Base-by-base conservation (phyloP, 2,113 vertebrate genomes). In the Oncorhynchus mykiss region DNA sequence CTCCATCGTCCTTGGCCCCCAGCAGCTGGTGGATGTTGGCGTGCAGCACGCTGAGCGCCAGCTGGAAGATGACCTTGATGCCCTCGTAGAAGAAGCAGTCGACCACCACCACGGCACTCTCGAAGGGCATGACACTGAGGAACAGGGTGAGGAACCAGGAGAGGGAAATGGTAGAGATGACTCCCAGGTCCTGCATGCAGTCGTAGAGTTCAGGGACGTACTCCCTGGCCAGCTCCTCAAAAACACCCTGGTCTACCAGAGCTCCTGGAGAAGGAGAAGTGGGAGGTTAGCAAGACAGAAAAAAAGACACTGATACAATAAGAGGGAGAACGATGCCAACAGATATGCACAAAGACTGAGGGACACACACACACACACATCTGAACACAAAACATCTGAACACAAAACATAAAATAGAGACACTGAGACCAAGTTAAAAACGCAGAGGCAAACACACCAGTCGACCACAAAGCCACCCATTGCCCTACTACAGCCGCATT, bases 71-170 rank as follows among this genome's bases (percentile, higher is more conserved):
- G 88, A 99, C 96, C 86, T 99, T 99, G 90, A 99, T 98, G 92
- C 98, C 98, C 90, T 99, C 98, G 77, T 95, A 98, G 93, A 99
- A 99, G 94, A 99, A 99, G 92, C 98, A 99, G 91, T 99, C 97
- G 66, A 99, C 97, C 60, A 99, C 97, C 77, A 99, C 97, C 74
- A 99, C 98, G 0, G 98, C 98, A 3, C 97, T 99, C 89, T 98
- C 97, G 70, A 99, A 99, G 0, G 98, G 98, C 97, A 99, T 98
- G 83, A 99, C 98, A 0, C 96, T 98, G 85, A 99, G 96, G 82
- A 99, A 99, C 16, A 99, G 94, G 0, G 98, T 99, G 91, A 99
- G 98, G 91, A 99, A 99, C 98, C 98, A 99, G 22, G 98, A 99
- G 39, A 99, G 92, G 0, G 98, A 99, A 86, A 99, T 99, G 77